phyloP scores from a whole-genome alignment of 2,888 invertebrate species.

The Lomographa bimaculata region DNA sequence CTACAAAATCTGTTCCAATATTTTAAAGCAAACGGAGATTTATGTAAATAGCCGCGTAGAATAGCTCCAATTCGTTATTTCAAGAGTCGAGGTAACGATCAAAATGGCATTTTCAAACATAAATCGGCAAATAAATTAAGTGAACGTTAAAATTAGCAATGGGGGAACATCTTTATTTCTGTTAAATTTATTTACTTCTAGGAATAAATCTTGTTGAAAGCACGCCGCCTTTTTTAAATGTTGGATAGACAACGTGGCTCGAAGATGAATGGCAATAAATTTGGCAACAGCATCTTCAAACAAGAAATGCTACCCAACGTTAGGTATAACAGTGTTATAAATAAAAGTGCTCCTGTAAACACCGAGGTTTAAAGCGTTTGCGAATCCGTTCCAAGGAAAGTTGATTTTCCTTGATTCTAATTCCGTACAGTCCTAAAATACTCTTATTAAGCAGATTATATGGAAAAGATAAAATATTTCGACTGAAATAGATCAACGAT shows the following conservation, averaged over 20 bases:
- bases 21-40: conserved; percentile 26
- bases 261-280: conserved; percentile 46
- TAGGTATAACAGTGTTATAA: conserved; percentile 30
- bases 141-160: conserved; percentile 34
- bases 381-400: conserved; percentile 22
- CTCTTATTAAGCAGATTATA: too few species aligned
- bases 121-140: conserved; percentile 38
- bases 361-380: conserved; percentile 16
- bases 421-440: conserved; percentile 1
- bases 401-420: conserved; percentile 27
- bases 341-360: conserved; percentile 46
- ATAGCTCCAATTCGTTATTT: conserved; percentile 25
- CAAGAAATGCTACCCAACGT: conserved; percentile 27
- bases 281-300: conserved; percentile 41
- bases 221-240: conserved; percentile 37
- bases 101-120: conserved; percentile 29
- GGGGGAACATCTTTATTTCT: conserved; percentile 37
- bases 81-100: conserved; percentile 15
- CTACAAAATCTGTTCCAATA: conserved; percentile 15
- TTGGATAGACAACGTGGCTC: conserved; percentile 37
- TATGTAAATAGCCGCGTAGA: conserved; percentile 28
- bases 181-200: conserved; percentile 43
- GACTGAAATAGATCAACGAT: not conserved
- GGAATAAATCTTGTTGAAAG: conserved; percentile 45
- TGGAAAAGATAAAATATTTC: too few species aligned